Base-by-base conservation (phyloP, 2,113 vertebrate species). In the Sinocyclocheilus anophthalmus region DNA sequence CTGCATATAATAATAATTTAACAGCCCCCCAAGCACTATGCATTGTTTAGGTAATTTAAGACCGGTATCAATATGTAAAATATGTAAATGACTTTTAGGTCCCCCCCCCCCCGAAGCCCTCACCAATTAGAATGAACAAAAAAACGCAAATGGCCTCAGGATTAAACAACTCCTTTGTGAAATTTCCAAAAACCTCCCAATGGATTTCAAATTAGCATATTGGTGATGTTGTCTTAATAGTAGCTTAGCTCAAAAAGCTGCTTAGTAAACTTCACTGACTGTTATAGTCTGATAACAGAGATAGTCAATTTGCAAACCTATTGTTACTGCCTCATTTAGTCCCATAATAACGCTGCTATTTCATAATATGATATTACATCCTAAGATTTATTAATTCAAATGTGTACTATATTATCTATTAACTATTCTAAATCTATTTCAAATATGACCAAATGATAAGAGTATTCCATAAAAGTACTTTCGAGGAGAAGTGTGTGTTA, bases 81-180 rank as follows among this genome's bases (percentile, higher is more conserved):
- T 42, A 39, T 42, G 63, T 80, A n/a, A 80, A 63, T 61, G 77
- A 80, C 55, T n/a, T n/a, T n/a, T n/a, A n/a, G n/a, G n/a, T n/a
- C n/a, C n/a, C n/a, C n/a, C n/a, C n/a, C n/a, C n/a, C n/a, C n/a
- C n/a, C n/a, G n/a, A n/a, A 63, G 77, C 77, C 6, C 57, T 63
- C 77, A 42, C 77, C 63, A 42, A 80, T 80, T 80, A 42, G 42
- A 42, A 63, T 16, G 12, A 80, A 80, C 18, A n/a, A n/a, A n/a
- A 39, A 59, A 30, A 33, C 3, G 30, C 10, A 79, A 79, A 79
- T 14, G 26, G 53, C 53, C 53, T 78, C 11, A 59, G 76, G 76
- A 79, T 79, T 78, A 57, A 55, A 59, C 9, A n/a, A 59, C 8
- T 37, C 18, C 5, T 79, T 37, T n/a, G n/a, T 63, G 22, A 80